Conservation (phyloP, 2,797 vertebrate species). For the Neoniphon sammara region DNA sequence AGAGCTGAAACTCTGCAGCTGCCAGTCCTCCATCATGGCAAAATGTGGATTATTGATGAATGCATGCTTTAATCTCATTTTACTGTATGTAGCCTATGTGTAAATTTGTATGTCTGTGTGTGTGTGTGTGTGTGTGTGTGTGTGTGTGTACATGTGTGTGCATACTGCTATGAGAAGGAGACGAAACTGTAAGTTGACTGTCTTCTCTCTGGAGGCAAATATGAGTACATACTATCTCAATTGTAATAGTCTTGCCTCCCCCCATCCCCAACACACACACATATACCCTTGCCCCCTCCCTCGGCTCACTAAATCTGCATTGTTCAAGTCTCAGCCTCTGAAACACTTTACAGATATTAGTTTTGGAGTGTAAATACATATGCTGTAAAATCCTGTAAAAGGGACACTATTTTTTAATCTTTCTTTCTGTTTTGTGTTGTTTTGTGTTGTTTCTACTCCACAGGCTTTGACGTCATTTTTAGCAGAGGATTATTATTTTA, state of each 20-base stretch:
- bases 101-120: background rate
- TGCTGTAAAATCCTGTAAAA: slow-evolving; percentile 54
- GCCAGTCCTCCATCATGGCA: slow-evolving; percentile 11
- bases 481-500: slow-evolving; percentile 46
- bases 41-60: too few relatives aligned
- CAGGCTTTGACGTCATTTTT: slow-evolving; percentile 37
- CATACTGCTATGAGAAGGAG: background rate
- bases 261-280: too few relatives aligned
- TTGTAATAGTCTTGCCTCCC: slow-evolving; percentile 1
- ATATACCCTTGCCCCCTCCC: slow-evolving; percentile 25
- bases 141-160: background rate
- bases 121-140: background rate
- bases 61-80: background rate
- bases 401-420: slow-evolving; percentile 24
- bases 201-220: slow-evolving; percentile 7
- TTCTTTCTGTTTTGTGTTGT: slow-evolving; percentile 49
- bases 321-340: background rate
- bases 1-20: background rate
- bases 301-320: slow-evolving; percentile 18
- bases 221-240: slow-evolving; percentile 19
- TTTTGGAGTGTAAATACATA: background rate
- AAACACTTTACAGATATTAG: slow-evolving; percentile 3
- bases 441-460: slow-evolving; percentile 37
- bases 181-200: slow-evolving; percentile 11
- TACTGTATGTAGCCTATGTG: too few relatives aligned